Evolutionary conservation across 2,797 vertebrate genomes (phyloP).

Genomic region (Bradypus variegatus): DNA sequence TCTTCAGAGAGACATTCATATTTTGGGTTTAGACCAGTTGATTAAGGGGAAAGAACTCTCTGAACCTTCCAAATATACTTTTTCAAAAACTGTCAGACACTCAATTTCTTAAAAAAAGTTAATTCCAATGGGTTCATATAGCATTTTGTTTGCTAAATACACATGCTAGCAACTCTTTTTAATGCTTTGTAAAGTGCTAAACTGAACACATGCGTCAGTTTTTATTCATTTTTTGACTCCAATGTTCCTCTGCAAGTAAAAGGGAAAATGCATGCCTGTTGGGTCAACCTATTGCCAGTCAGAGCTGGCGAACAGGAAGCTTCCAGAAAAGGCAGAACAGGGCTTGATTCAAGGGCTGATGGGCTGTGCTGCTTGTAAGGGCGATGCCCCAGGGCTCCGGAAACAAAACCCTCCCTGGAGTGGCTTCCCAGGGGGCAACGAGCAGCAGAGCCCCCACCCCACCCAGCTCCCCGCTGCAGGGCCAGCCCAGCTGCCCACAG

Average conservation of each 20-base stretch:
- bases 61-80: not conserved
- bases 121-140: not conserved
- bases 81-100: not conserved
- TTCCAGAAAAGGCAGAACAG: not conserved
- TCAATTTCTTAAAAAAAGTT: not conserved
- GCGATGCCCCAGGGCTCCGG: not conserved
- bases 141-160: not conserved
- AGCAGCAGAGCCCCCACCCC: rapidly evolving
- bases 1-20: no score
- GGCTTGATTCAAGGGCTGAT: not conserved
- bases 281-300: not conserved
- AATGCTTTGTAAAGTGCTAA: not conserved
- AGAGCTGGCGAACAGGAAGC: not conserved
- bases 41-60: not conserved
- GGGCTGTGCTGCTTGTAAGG: not conserved
- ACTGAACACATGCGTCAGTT: not conserved
- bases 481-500: not conserved
- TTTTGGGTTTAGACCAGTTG: no score
- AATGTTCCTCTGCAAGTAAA: not conserved
- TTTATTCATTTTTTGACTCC: not conserved
- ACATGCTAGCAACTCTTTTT: not conserved
- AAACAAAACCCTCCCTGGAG: not conserved
- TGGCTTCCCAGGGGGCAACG: not conserved
- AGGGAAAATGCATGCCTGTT: not conserved
- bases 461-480: no score